Conservation (phyloP, 2,797 vertebrate species). For the Spatula versicolor region DNA sequence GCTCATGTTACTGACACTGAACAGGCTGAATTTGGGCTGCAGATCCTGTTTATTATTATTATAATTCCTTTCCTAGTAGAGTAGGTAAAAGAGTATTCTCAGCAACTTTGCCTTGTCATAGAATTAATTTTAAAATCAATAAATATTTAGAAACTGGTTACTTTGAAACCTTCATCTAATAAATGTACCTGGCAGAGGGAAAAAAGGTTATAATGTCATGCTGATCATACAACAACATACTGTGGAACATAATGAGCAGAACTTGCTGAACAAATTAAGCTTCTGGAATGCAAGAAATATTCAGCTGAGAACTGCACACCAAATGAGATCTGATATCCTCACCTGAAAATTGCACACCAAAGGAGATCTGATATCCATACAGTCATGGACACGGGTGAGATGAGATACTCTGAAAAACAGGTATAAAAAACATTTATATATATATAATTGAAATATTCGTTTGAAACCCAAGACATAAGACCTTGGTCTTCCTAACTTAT, state of each 20-base stretch:
- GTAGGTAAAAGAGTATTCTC: background rate
- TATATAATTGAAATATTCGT: background rate
- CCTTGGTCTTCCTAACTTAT: background rate
- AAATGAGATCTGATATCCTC: background rate
- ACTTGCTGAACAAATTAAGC: background rate
- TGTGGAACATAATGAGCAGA: background rate
- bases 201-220: background rate
- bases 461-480: background rate
- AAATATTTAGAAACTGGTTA: background rate
- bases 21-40: background rate
- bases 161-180: background rate
- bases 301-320: background rate
- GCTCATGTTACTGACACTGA: background rate
- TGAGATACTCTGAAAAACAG: background rate
- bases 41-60: background rate
- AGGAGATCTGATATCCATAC: background rate
- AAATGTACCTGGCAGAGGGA: background rate
- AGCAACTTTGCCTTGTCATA: background rate
- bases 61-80: background rate
- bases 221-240: background rate
- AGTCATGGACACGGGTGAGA: background rate
- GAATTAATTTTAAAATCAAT: background rate
- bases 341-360: background rate
- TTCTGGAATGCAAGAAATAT: background rate
- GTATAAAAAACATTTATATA: background rate